Percentiles rank a stretch among this genome's conserved stretches.
phyloP scores from a whole-genome alignment of 1,140 invertebrate species.

The Drosophila kepulauana region DNA sequence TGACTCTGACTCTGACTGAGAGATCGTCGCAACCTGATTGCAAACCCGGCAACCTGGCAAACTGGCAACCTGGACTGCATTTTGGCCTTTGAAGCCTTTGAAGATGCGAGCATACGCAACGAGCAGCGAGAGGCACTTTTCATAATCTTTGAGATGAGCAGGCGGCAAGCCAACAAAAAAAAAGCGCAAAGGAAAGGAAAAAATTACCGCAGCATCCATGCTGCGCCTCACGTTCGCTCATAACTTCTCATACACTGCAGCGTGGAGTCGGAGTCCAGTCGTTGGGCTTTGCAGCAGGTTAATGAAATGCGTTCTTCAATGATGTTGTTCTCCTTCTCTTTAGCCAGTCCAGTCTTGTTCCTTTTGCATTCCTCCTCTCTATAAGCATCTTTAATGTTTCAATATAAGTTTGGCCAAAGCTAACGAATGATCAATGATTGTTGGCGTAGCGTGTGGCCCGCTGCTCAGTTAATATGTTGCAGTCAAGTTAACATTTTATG shows the following conservation, averaged over 20 bases:
- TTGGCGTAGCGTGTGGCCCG: constrained; percentile 77
- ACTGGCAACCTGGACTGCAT: constrained; percentile 35
- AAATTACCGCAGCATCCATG: constrained; percentile 26
- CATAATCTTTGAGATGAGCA: constrained; percentile 74
- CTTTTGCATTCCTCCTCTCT: constrained; percentile 21
- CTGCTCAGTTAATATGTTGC: constrained; percentile 53
- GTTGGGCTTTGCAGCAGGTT: constrained; percentile 64
- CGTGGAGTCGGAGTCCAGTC: background rate
- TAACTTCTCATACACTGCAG: constrained; percentile 40
- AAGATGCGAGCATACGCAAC: constrained; percentile 60
- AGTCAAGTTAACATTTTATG: constrained; percentile 52
- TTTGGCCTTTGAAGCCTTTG: constrained; percentile 51
- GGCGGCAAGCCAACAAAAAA: constrained; percentile 39
- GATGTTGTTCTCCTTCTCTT: constrained; percentile 49
- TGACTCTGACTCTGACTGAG: constrained; percentile 4
- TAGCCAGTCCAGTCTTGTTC: constrained; percentile 8
- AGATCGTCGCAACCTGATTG: constrained; percentile 33
- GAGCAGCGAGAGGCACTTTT: constrained; percentile 66
- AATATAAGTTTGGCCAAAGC: constrained; percentile 56
- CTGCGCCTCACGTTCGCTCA: constrained; percentile 59
- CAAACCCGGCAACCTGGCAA: constrained; percentile 2
- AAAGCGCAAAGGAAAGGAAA: background rate
- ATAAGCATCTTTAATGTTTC: constrained; percentile 66
- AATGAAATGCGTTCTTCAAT: constrained; percentile 82
- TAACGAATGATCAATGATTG: constrained; percentile 76